Conservation (phyloP, 2,797 vertebrate genomes). For the Gallinago solitaria region DNA sequence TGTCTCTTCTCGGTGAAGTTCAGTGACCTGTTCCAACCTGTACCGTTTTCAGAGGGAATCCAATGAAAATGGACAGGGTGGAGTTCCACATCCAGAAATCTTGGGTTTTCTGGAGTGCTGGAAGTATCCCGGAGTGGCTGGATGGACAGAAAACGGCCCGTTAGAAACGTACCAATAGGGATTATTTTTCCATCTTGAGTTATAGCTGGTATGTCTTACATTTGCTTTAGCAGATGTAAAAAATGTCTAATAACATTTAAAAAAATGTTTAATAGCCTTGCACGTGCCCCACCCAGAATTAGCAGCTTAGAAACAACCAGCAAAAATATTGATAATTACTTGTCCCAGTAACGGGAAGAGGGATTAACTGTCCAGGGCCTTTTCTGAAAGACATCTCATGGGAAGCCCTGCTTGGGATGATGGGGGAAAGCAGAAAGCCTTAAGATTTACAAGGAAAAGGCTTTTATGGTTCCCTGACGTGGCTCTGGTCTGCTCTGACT, state of each 20-base stretch:
- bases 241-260: accelerated
- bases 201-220: neutral
- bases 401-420: neutral
- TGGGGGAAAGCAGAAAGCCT: neutral
- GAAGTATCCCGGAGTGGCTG: neutral
- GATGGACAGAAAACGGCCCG: accelerated
- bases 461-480: accelerated
- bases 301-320: neutral
- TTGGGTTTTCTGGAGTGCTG: accelerated
- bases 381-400: neutral
- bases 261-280: neutral
- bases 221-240: neutral
- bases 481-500: neutral
- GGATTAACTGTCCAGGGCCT: accelerated
- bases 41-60: neutral
- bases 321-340: neutral
- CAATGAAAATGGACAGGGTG: neutral
- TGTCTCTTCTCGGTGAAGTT: neutral
- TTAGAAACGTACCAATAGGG: neutral
- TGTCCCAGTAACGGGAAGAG: neutral
- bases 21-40: constrained; percentile 8
- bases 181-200: accelerated
- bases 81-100: neutral
- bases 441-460: neutral
- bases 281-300: neutral